Conservation (phyloP, 2,888 invertebrate genomes). For the Hydraecia micacea region DNA sequence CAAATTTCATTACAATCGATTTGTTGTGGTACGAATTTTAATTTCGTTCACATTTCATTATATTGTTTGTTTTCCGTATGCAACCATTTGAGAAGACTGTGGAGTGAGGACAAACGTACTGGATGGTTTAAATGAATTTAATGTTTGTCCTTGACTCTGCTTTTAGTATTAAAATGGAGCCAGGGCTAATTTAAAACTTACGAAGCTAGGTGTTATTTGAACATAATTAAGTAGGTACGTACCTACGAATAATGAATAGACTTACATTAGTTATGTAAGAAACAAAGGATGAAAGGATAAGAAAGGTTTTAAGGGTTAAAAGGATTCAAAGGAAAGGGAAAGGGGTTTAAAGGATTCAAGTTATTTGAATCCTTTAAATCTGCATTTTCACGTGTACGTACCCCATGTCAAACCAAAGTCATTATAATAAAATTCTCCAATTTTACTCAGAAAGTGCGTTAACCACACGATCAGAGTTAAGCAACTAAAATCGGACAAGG, state of each 20-base stretch:
- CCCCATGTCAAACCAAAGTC: background rate
- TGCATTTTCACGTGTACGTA: background rate
- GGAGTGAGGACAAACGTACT: slow-evolving; percentile 7
- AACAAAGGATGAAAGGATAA: too few relatives aligned
- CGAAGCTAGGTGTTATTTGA: background rate
- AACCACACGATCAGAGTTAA: slow-evolving; percentile 36
- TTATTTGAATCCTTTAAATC: background rate
- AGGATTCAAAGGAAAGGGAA: too few relatives aligned
- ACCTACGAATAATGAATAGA: background rate
- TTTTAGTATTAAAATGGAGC: slow-evolving; percentile 20
- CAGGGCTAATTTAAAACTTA: slow-evolving; percentile 1
- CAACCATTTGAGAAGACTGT: slow-evolving; percentile 19
- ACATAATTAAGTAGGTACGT: background rate
- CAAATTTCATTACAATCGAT: slow-evolving; percentile 52
- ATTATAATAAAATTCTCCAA: slow-evolving; percentile 13
- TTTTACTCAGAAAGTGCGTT: slow-evolving; percentile 15
- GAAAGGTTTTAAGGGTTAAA: too few relatives aligned
- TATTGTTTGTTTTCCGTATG: slow-evolving; percentile 25
- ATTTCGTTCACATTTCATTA: slow-evolving; percentile 34
- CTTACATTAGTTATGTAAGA: too few relatives aligned
- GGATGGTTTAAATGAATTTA: background rate
- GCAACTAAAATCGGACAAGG: slow-evolving; percentile 47
- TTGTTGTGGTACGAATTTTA: slow-evolving; percentile 51
- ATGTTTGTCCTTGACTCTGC: slow-evolving; percentile 8
- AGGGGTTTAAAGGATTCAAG: too few relatives aligned